phyloP scores from a whole-genome alignment of 2,888 invertebrate genomes.

The Ichneumon xanthorius region DNA sequence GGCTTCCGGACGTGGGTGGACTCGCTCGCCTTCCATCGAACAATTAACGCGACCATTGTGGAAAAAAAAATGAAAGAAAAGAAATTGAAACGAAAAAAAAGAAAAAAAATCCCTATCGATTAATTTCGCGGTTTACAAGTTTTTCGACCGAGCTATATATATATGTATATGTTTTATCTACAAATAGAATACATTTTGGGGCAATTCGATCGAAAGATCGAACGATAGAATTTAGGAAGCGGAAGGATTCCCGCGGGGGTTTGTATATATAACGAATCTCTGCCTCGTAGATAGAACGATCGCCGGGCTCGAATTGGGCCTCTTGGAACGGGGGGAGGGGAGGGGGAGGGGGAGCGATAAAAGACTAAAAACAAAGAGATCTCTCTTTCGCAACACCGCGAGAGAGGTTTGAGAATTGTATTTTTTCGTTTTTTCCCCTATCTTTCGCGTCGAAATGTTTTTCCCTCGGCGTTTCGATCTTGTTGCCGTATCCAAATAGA shows the following conservation, averaged over 20 bases:
- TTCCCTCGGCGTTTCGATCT: constrained; percentile 60
- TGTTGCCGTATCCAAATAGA: constrained; percentile 66
- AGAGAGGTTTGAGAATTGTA: constrained; percentile 2
- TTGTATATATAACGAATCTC: not conserved
- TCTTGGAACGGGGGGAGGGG: not conserved
- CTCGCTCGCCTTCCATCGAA: constrained; percentile 72
- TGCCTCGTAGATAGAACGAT: constrained; percentile 11
- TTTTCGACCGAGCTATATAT: not conserved
- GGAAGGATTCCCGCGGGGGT: constrained; percentile 16
- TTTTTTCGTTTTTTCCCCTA: constrained; percentile 38
- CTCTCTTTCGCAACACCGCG: constrained; percentile 12
- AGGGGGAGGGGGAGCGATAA: not conserved
- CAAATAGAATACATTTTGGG: not conserved
- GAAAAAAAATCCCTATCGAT: not conserved
- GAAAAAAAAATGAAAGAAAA: not conserved
- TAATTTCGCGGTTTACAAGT: not conserved
- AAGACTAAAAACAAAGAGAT: constrained; percentile 21
- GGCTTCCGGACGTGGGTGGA: constrained; percentile 78
- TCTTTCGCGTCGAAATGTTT: constrained; percentile 49
- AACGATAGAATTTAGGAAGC: not conserved
- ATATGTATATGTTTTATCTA: not conserved
- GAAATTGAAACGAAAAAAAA: not conserved
- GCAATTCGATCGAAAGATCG: not conserved
- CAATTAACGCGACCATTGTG: constrained; percentile 73
- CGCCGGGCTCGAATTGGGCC: constrained; percentile 10